These are phyloP conservation scores for Atta cephalotes DNA, from an alignment of 1,140 invertebrate species.

Conservation along the genomic window DNA sequence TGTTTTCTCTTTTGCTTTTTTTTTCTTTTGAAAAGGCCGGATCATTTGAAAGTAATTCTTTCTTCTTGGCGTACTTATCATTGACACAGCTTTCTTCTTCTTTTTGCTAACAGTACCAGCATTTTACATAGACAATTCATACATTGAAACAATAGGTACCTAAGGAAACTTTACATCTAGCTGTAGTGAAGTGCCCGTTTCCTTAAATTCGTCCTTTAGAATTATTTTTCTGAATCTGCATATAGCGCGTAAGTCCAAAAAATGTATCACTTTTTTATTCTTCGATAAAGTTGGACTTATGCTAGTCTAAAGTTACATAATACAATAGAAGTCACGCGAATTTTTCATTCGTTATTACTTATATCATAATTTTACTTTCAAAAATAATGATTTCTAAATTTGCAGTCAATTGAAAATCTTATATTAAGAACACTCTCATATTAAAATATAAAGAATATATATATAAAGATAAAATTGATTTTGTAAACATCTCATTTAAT, in stretches of 20 bases:
- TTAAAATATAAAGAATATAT: too few relatives aligned
- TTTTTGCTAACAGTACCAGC: conserved; percentile 53
- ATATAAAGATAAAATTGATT: neutral
- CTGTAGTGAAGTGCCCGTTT: conserved; percentile 67
- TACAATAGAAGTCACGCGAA: neutral
- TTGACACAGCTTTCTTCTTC: conserved; percentile 5
- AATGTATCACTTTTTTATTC: conserved; percentile 8
- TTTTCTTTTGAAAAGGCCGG: conserved; percentile 40
- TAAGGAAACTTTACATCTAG: conserved; percentile 74
- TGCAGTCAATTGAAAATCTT: neutral
- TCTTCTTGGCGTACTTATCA: conserved; percentile 34
- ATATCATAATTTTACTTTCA: neutral
- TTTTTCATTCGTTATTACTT: neutral
- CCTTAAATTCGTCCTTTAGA: conserved; percentile 70
- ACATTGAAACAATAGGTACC: conserved; percentile 72
- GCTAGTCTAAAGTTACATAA: neutral
- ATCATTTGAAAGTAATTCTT: conserved; percentile 48
- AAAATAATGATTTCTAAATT: conserved; percentile 30
- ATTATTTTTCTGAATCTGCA: neutral
- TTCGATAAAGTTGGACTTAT: neutral
- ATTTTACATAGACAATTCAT: conserved; percentile 70
- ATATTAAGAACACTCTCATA: neutral
- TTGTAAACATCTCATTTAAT: neutral
- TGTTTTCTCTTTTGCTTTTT: conserved; percentile 15
- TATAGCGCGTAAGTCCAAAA: conserved; percentile 20